Evolutionary conservation across 2,888 invertebrate genomes (phyloP).

Genomic region (Cyclophora albipunctata): DNA sequence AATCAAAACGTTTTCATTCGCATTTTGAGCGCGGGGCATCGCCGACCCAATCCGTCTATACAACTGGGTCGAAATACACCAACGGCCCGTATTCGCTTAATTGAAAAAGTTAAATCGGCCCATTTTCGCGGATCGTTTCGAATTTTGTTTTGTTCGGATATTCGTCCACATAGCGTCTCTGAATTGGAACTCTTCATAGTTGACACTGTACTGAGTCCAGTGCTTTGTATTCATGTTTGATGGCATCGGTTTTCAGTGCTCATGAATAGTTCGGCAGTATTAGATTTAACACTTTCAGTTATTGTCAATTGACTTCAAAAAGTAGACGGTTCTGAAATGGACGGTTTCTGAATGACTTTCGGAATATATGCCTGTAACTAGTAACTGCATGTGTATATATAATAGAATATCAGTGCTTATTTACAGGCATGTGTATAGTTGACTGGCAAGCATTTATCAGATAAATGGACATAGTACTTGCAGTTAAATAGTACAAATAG

Average conservation of each 20-base stretch:
- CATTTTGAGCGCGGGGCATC: slow-evolving; percentile 36
- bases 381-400: too few relatives aligned
- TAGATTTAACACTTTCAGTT: slow-evolving; percentile 2
- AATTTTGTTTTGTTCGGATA: slow-evolving; percentile 22
- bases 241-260: neutral
- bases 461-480: too few relatives aligned
- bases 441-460: too few relatives aligned
- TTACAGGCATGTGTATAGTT: too few relatives aligned
- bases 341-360: too few relatives aligned
- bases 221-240: slow-evolving; percentile 1
- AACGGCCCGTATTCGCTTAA: slow-evolving; percentile 45
- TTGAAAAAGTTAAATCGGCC: slow-evolving; percentile 67
- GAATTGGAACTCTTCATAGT: slow-evolving; percentile 18
- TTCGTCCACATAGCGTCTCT: slow-evolving; percentile 16
- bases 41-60: slow-evolving; percentile 26
- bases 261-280: slow-evolving; percentile 1
- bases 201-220: slow-evolving; percentile 3
- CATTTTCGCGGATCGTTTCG: slow-evolving; percentile 52
- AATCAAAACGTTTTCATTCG: slow-evolving; percentile 48
- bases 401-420: too few relatives aligned
- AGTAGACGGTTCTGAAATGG: too few relatives aligned
- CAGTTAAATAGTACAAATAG: too few relatives aligned
- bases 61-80: slow-evolving; percentile 46
- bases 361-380: too few relatives aligned
- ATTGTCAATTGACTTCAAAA: neutral